Percentiles rank a stretch among this genome's conserved stretches.
Conservation (phyloP, 2,888 invertebrate genomes). For the Leistus spinibarbis region DNA sequence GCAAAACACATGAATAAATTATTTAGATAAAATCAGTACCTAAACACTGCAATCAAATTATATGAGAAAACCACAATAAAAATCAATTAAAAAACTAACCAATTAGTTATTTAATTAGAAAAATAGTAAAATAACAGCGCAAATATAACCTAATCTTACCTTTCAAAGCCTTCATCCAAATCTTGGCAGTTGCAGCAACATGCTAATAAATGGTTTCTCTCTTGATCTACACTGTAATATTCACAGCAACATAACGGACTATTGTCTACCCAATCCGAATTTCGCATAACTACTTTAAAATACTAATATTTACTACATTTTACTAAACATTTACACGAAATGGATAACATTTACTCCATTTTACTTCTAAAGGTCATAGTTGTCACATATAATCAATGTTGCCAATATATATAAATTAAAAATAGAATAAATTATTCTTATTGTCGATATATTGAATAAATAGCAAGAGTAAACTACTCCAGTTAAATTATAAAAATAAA, state of each 20-base stretch:
- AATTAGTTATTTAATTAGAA: too few species aligned
- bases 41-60: too few species aligned
- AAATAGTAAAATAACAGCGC: not conserved
- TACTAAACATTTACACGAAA: not conserved
- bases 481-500: too few species aligned
- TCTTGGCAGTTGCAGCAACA: conserved; percentile 66
- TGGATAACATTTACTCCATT: not conserved
- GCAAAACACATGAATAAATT: too few species aligned
- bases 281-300: conserved; percentile 20
- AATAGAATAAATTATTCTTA: too few species aligned
- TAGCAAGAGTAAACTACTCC: too few species aligned
- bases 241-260: conserved; percentile 64
- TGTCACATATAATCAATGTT: not conserved
- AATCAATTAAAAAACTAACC: too few species aligned
- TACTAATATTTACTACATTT: not conserved
- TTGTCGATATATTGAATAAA: too few species aligned
- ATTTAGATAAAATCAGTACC: too few species aligned
- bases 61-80: too few species aligned
- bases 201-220: conserved; percentile 62
- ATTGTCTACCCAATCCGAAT: conserved; percentile 22
- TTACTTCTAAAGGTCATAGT: not conserved
- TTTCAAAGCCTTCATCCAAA: conserved; percentile 63
- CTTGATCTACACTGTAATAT: conserved; percentile 60
- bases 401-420: not conserved
- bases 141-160: conserved; percentile 51